Percentiles rank a stretch among this genome's conserved stretches.
phyloP scores from a whole-genome alignment of 2,113 vertebrate species.

The Aix galericulata region DNA sequence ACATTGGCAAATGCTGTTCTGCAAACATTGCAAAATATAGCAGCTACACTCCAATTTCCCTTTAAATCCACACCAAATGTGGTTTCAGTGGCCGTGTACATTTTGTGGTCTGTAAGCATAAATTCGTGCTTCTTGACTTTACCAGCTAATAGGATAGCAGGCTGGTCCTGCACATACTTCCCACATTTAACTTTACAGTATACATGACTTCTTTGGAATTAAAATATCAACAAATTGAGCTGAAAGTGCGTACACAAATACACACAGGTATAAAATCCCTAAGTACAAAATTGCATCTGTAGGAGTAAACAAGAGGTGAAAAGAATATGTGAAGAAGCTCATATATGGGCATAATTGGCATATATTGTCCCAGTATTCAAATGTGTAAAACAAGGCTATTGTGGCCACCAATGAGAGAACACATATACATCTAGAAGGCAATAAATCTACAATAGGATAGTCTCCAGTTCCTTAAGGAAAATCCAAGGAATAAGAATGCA shows the following conservation, averaged over 20 bases:
- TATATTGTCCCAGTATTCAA: background rate
- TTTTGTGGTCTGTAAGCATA: background rate
- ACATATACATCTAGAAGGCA: background rate
- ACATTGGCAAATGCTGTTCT: background rate
- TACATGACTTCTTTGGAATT: background rate
- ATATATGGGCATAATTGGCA: background rate
- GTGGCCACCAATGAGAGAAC: background rate
- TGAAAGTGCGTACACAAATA: background rate
- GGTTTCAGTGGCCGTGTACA: background rate
- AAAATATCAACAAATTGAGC: background rate
- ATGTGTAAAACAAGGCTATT: background rate
- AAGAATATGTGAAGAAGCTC: background rate
- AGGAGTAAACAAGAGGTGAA: background rate
- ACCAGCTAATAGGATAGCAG: background rate
- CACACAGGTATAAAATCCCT: background rate
- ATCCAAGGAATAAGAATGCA: background rate
- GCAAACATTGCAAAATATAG: constrained; percentile 13
- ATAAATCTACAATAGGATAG: background rate
- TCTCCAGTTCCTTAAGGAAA: background rate
- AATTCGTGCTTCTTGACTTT: background rate
- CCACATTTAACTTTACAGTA: background rate
- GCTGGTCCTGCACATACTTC: background rate
- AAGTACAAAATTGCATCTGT: background rate
- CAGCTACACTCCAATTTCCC: background rate
- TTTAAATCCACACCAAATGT: background rate